A percentile compares a stretch with the other conserved stretches of the same genome.
Evolutionary conservation across 2,113 vertebrate species (phyloP).

Genomic region (Symphodus melops): DNA sequence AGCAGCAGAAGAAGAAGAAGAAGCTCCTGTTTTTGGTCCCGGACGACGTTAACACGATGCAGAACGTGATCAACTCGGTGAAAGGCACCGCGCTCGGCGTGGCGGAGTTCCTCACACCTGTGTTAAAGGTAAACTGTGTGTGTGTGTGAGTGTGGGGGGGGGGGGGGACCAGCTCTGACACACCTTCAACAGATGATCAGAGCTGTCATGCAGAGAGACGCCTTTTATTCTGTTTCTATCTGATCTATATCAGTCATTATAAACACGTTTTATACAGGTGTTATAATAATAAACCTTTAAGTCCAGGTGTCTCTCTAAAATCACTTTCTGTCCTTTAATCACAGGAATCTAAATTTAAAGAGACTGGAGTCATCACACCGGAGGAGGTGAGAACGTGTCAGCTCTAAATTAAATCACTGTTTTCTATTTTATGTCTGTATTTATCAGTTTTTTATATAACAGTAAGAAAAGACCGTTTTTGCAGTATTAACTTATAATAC

Average conservation of each 20-base stretch:
- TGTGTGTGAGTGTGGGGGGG: too few relatives aligned
- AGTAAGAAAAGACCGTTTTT: too few relatives aligned
- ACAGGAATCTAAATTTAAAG: slow-evolving; percentile 98
- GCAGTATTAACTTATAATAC: too few relatives aligned
- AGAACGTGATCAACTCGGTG: slow-evolving; percentile 97
- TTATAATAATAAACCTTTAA: background rate
- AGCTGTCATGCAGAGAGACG: rapidly evolving
- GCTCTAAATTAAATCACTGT: too few relatives aligned
- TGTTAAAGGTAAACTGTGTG: slow-evolving; percentile 96
- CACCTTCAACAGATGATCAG: background rate
- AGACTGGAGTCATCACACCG: slow-evolving; percentile 98
- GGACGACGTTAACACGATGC: slow-evolving; percentile 81
- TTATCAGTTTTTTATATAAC: too few relatives aligned
- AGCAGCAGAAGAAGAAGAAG: too few relatives aligned
- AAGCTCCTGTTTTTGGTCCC: background rate
- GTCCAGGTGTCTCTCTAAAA: background rate
- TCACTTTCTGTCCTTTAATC: slow-evolving; percentile 40
- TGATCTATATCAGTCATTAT: background rate
- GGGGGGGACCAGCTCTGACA: slow-evolving; percentile 6
- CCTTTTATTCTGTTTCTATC: rapidly evolving
- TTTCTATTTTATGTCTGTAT: too few relatives aligned
- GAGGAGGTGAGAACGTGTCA: slow-evolving; percentile 88
- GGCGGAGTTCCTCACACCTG: slow-evolving; percentile 96
- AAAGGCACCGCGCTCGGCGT: slow-evolving; percentile 96
- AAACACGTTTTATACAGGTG: too few relatives aligned